phyloP scores from a whole-genome alignment of 2,113 vertebrate species.

The Raja brachyura region DNA sequence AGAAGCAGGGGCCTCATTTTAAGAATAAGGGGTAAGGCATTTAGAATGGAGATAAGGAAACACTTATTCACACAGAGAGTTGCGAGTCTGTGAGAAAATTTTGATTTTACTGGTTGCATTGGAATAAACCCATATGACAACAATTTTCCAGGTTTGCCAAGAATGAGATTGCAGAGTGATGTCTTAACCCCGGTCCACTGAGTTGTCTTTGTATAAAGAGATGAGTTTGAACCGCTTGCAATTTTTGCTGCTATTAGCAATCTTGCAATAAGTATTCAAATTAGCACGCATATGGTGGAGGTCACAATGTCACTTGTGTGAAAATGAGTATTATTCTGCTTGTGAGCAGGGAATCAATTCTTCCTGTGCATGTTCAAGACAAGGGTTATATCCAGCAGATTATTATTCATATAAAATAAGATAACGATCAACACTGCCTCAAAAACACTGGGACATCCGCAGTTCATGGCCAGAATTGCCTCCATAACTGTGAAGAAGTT shows the following conservation, averaged over 20 bases:
- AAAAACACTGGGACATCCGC: too few relatives aligned
- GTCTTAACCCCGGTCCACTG: neutral
- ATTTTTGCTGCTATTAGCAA: neutral
- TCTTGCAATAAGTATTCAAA: neutral
- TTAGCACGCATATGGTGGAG: neutral
- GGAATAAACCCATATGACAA: neutral
- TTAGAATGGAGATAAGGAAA: too few relatives aligned
- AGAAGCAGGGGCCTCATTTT: too few relatives aligned
- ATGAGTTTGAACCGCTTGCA: neutral
- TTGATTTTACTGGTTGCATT: neutral
- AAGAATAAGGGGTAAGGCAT: too few relatives aligned
- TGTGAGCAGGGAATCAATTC: neutral
- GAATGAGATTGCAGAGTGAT: neutral
- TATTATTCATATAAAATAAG: constrained; percentile 8
- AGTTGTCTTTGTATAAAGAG: neutral
- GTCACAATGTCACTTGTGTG: neutral
- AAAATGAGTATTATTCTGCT: neutral
- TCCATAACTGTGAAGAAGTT: too few relatives aligned
- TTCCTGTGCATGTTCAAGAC: neutral
- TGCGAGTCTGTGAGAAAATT: neutral
- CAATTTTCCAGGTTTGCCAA: neutral
- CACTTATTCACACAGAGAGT: too few relatives aligned
- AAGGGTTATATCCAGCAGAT: neutral
- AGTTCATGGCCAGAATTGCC: too few relatives aligned
- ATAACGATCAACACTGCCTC: neutral